These are phyloP conservation scores for Lagorchestes hirsutus DNA, from an alignment of 2,797 vertebrate genomes.

Conservation along the genomic window DNA sequence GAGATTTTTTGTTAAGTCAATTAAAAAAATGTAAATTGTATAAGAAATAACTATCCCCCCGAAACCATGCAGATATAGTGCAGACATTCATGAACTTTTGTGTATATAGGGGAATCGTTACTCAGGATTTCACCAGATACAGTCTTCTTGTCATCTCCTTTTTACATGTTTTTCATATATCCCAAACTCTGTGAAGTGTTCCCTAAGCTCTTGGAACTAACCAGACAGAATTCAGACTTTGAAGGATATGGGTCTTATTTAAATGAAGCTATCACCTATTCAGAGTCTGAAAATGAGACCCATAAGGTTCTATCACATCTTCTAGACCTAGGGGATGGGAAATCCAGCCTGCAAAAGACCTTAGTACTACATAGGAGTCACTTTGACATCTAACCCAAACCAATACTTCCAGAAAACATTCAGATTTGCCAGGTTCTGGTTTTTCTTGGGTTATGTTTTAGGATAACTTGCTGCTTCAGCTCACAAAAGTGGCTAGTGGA, in stretches of 20 bases:
- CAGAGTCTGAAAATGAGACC: background rate
- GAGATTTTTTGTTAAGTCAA: background rate
- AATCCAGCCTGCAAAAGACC: background rate
- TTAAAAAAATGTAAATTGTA: background rate
- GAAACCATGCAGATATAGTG: background rate
- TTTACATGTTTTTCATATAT: background rate
- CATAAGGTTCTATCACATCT: background rate
- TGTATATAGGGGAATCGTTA: background rate
- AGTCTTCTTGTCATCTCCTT: background rate
- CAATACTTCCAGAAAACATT: background rate
- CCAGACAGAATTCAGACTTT: background rate
- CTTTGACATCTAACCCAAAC: background rate
- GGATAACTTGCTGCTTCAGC: background rate
- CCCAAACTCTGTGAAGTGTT: background rate
- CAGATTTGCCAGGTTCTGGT: background rate
- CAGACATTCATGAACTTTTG: background rate
- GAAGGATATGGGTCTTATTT: background rate
- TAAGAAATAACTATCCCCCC: background rate
- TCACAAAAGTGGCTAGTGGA: background rate
- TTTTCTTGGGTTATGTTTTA: background rate
- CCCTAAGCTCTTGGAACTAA: background rate
- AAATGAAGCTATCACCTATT: background rate
- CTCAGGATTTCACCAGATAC: background rate
- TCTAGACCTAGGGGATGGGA: background rate
- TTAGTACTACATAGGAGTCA: background rate